These are phyloP conservation scores for Amiota communis DNA, from an alignment of 2,888 invertebrate species.

Conservation along the genomic window DNA sequence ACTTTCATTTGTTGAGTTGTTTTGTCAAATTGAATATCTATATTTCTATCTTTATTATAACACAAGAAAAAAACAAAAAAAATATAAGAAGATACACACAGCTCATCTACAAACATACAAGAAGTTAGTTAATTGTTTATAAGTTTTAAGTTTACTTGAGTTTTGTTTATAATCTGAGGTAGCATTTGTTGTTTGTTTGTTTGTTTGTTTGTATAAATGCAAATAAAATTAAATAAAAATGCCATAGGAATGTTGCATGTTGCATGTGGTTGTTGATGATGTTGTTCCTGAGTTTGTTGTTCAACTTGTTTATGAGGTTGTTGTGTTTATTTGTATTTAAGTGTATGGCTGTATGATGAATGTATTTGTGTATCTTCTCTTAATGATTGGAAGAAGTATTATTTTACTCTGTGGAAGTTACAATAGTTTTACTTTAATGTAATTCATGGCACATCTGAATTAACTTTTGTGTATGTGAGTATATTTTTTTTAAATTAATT, in stretches of 20 bases:
- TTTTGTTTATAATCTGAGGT: constrained; percentile 11
- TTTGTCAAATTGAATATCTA: not conserved
- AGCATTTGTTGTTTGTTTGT: constrained; percentile 16
- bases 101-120: too few species aligned
- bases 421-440: constrained; percentile 17
- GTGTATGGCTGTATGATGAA: not conserved
- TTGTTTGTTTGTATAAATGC: constrained; percentile 11
- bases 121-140: too few species aligned
- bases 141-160: too few species aligned
- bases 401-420: constrained; percentile 36
- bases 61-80: too few species aligned
- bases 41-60: not conserved
- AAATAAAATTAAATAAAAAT: constrained; percentile 16
- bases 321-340: not conserved
- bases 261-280: constrained; percentile 12
- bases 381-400: constrained; percentile 36
- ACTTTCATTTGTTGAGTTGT: not conserved
- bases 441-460: constrained; percentile 65
- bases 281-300: constrained; percentile 18
- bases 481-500: constrained; percentile 13
- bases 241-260: not conserved
- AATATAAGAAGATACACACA: constrained; percentile 18
- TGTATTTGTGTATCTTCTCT: constrained; percentile 19
- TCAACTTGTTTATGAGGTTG: not conserved
- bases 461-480: constrained; percentile 34